Conservation (phyloP, 2,113 vertebrate species). For the Rhinogobius similis region DNA sequence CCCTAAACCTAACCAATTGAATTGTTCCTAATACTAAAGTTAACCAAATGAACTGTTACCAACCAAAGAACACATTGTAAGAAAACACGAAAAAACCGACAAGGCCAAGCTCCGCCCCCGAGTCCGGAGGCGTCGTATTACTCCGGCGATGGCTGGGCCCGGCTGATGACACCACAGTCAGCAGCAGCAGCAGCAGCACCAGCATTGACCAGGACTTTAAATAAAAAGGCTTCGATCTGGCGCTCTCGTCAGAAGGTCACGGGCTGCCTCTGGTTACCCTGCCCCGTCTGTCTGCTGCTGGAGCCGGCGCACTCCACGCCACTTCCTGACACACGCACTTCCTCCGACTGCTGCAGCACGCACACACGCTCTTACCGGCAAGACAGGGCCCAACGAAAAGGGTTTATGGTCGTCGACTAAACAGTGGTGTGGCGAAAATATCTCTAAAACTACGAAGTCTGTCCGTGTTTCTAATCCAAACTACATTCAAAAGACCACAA, state of each 20-base stretch:
- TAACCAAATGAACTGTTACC: no score
- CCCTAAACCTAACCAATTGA: no score
- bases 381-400: no score
- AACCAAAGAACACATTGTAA: no score
- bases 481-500: no score
- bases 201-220: slow-evolving; percentile 80
- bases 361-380: background rate
- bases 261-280: slow-evolving; percentile 83
- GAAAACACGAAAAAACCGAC: no score
- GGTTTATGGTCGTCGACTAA: no score
- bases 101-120: no score
- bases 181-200: slow-evolving; percentile 73
- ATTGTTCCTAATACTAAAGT: no score
- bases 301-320: slow-evolving; percentile 44
- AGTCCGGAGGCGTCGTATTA: slow-evolving; percentile 71
- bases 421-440: no score
- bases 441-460: no score
- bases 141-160: slow-evolving; percentile 72
- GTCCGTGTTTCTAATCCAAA: no score
- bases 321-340: slow-evolving; percentile 50
- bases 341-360: slow-evolving; percentile 16
- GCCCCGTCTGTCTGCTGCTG: slow-evolving; percentile 74
- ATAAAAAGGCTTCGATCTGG: slow-evolving; percentile 78
- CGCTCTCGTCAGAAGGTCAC: slow-evolving; percentile 67
- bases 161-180: slow-evolving; percentile 66